phyloP scores from a whole-genome alignment of 1,140 invertebrate species.

The Drosophila ercepeae region DNA sequence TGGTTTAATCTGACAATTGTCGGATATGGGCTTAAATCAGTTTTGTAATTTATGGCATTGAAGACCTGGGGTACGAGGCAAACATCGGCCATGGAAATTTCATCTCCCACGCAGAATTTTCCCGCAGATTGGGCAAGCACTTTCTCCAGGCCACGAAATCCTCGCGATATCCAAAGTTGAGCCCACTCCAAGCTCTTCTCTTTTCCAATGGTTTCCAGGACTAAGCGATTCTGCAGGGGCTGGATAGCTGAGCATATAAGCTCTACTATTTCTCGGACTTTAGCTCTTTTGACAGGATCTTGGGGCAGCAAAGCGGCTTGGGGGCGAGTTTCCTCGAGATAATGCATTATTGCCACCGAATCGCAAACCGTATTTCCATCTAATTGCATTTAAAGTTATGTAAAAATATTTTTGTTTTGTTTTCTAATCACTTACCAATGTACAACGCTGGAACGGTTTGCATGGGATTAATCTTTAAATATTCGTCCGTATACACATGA shows the following conservation, averaged over 20 bases:
- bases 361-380: constrained; percentile 93
- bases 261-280: constrained; percentile 88
- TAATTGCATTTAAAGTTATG: constrained; percentile 38
- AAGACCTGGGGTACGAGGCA: constrained; percentile 97
- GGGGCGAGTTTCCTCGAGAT: constrained; percentile 95
- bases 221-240: constrained; percentile 95
- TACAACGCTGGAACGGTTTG: constrained; percentile 95
- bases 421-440: constrained; percentile 86
- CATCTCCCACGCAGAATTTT: constrained; percentile 97
- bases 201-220: constrained; percentile 91
- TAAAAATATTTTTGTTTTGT: too few relatives aligned
- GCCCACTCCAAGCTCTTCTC: constrained; percentile 95
- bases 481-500: constrained; percentile 92
- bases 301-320: constrained; percentile 92
- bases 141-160: constrained; percentile 95
- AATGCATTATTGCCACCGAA: constrained; percentile 97
- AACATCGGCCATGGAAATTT: constrained; percentile 96
- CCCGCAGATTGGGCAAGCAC: constrained; percentile 91
- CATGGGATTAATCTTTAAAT: constrained; percentile 94
- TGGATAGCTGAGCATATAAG: constrained; percentile 96
- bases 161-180: constrained; percentile 94
- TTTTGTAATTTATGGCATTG: constrained; percentile 94
- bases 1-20: constrained; percentile 93
- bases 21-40: constrained; percentile 94
- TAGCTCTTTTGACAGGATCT: constrained; percentile 92